These are phyloP conservation scores for Acanthurus leucopareius DNA, from an alignment of 2,797 vertebrate genomes.

Conservation along the genomic window DNA sequence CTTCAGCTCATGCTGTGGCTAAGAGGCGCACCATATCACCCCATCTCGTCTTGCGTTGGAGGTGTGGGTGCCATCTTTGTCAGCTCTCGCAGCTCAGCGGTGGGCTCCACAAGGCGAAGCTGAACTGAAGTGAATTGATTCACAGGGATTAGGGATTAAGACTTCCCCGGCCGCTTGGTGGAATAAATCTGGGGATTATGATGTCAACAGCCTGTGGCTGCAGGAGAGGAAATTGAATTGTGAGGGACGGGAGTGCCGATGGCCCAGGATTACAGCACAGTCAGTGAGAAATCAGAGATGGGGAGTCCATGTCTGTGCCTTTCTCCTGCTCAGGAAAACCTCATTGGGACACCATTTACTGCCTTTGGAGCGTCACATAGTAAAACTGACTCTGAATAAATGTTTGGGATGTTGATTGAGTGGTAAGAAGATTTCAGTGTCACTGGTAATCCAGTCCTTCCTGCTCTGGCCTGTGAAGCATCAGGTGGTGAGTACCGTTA, in stretches of 20 bases:
- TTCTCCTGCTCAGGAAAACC: slow-evolving; percentile 58
- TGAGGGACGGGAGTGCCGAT: slow-evolving; percentile 55
- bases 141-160: slow-evolving; percentile 86
- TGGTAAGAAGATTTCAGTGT: slow-evolving; percentile 67
- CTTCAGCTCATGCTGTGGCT: slow-evolving; percentile 31
- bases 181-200: slow-evolving; percentile 89
- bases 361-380: slow-evolving; percentile 37
- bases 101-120: slow-evolving; percentile 52
- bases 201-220: slow-evolving; percentile 81
- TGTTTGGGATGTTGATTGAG: slow-evolving; percentile 52
- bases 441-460: slow-evolving; percentile 58
- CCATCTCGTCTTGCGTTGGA: slow-evolving; percentile 22
- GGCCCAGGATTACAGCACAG: slow-evolving; percentile 73
- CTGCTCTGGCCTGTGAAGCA: slow-evolving; percentile 50
- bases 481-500: slow-evolving; percentile 77
- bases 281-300: slow-evolving; percentile 63
- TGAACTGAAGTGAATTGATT: slow-evolving; percentile 84
- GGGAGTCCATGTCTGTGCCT: slow-evolving; percentile 61
- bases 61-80: slow-evolving; percentile 59
- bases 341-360: slow-evolving; percentile 43
- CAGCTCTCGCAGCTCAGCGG: slow-evolving; percentile 33
- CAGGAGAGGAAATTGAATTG: slow-evolving; percentile 84
- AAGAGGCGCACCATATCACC: slow-evolving; percentile 42
- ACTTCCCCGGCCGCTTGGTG: slow-evolving; percentile 76
- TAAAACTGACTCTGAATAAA: slow-evolving; percentile 30